Percentiles rank a stretch among this genome's conserved stretches.
These are phyloP conservation scores for Perca flavescens DNA, from an alignment of 2,113 vertebrate species.

Conservation along the genomic window DNA sequence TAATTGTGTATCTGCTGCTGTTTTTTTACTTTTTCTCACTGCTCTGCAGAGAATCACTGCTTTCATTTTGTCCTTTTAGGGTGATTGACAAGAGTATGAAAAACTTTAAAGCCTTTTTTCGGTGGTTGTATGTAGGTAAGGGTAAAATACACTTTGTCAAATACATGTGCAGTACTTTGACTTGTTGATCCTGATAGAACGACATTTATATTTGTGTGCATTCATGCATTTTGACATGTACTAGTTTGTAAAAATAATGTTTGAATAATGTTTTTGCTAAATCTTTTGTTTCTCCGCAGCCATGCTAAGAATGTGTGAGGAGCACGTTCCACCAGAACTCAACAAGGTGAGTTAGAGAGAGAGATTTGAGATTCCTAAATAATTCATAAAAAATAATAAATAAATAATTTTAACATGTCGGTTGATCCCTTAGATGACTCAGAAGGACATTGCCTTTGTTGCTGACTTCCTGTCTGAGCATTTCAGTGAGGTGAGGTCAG, in stretches of 20 bases:
- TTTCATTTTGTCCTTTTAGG: constrained; percentile 77
- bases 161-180: neutral
- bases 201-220: neutral
- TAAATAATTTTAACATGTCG: neutral
- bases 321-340: constrained; percentile 95
- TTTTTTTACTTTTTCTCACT: neutral
- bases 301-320: constrained; percentile 98
- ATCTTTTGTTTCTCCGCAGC: constrained; percentile 78
- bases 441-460: constrained; percentile 98
- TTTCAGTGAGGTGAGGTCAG: constrained; percentile 92
- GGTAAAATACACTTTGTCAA: neutral
- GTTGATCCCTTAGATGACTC: constrained; percentile 90
- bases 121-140: constrained; percentile 99
- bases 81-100: constrained; percentile 99
- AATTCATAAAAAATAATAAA: neutral
- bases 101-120: constrained; percentile 99
- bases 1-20: neutral
- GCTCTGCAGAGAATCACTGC: neutral
- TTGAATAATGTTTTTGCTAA: too few relatives aligned
- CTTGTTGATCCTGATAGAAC: neutral
- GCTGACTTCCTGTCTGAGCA: constrained; percentile 99
- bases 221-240: neutral
- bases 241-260: neutral
- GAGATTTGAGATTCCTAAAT: neutral
- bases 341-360: constrained; percentile 89